These are phyloP conservation scores for Sclerurus mexicanus DNA, from an alignment of 2,113 vertebrate genomes.

Conservation along the genomic window DNA sequence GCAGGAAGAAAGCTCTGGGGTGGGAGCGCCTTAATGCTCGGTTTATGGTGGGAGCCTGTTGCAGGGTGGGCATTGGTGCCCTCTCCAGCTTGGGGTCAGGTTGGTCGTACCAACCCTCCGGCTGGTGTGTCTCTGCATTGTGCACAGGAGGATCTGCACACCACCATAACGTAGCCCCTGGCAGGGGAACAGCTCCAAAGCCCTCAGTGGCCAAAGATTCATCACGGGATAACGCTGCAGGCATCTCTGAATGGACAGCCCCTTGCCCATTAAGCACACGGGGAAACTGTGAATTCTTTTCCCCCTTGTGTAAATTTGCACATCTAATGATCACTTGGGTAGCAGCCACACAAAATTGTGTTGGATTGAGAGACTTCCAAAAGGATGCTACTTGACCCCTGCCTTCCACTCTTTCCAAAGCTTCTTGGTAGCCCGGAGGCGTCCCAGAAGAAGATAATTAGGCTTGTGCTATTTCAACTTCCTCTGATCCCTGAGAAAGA, in stretches of 20 bases:
- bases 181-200: neutral
- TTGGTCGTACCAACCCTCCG: fast-evolving
- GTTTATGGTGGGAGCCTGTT: neutral
- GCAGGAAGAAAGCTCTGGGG: neutral
- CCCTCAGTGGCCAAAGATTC: neutral
- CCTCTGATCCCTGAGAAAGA: slow-evolving; percentile 64
- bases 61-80: fast-evolving
- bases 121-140: neutral
- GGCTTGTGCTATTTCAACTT: slow-evolving; percentile 13
- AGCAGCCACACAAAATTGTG: neutral
- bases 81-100: neutral
- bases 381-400: neutral
- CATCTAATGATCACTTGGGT: neutral
- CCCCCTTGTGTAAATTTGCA: neutral
- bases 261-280: neutral
- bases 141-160: fast-evolving
- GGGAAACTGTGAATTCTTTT: neutral
- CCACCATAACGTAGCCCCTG: fast-evolving
- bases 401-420: neutral
- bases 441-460: slow-evolving; percentile 12
- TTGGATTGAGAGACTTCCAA: neutral
- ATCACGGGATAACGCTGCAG: fast-evolving
- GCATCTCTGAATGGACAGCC: neutral
- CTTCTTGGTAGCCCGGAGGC: neutral
- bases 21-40: neutral